A percentile compares a stretch with the other conserved stretches of the same genome.
phyloP scores from a whole-genome alignment of 2,113 vertebrate genomes.

The Puntigrus tetrazona region DNA sequence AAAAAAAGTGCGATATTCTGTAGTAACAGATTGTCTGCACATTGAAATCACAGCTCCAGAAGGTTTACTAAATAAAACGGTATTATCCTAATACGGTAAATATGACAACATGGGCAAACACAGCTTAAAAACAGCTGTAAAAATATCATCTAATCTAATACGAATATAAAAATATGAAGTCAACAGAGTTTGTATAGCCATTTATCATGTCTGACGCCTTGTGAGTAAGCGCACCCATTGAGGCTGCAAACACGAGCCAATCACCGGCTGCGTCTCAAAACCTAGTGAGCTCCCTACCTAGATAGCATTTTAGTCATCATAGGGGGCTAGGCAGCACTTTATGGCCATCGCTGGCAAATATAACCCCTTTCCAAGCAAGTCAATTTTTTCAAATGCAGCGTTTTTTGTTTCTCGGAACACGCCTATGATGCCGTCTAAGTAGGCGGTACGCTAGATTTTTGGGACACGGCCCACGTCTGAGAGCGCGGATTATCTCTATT shows the following conservation, averaged over 20 bases:
- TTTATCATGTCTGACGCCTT: neutral
- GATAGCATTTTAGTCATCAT: neutral
- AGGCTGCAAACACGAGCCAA: neutral
- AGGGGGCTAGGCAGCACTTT: neutral
- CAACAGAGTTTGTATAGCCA: neutral
- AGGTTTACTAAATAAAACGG: neutral
- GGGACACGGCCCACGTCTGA: neutral
- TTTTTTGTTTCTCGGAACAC: neutral
- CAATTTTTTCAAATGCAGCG: neutral
- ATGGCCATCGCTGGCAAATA: neutral
- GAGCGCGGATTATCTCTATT: slow-evolving; percentile 41
- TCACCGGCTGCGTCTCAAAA: neutral
- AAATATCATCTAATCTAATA: no score
- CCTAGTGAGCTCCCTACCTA: neutral
- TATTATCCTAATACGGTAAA: neutral
- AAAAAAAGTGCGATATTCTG: neutral
- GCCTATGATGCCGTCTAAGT: neutral
- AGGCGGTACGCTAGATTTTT: neutral
- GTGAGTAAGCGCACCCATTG: neutral
- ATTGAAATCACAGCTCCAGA: neutral
- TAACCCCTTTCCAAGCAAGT: neutral
- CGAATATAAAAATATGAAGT: neutral
- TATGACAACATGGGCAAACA: neutral
- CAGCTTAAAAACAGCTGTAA: neutral
- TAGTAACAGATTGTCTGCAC: neutral